These are phyloP conservation scores for Blastobasis lacticolella DNA, from an alignment of 2,888 invertebrate species.

Conservation along the genomic window DNA sequence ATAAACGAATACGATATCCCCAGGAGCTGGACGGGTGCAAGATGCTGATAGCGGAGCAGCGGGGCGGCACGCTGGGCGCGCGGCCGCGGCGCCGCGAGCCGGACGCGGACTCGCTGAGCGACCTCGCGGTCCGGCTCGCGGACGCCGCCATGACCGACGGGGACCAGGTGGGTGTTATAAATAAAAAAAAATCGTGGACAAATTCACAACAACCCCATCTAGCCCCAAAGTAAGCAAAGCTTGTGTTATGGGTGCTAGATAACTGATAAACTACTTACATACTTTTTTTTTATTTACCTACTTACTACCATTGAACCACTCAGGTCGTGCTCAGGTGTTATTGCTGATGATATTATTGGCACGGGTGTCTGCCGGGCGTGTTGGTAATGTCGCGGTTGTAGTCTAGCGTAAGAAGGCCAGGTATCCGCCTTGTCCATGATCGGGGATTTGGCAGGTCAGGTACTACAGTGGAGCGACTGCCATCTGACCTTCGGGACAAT, in stretches of 20 bases:
- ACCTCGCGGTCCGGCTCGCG: constrained; percentile 30
- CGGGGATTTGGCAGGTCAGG: no score
- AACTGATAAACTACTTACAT: no score
- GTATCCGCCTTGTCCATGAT: no score
- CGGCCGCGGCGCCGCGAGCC: constrained; percentile 22
- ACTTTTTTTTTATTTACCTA: no score
- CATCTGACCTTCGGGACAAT: no score
- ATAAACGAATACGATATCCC: no score
- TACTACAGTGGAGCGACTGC: no score
- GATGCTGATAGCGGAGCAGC: constrained; percentile 12
- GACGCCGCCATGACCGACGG: constrained; percentile 28
- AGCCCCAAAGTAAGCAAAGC: not conserved
- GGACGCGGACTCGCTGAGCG: constrained; percentile 40
- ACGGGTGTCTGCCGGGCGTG: no score
- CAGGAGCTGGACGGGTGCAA: constrained; percentile 43
- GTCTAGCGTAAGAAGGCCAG: no score
- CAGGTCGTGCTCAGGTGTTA: not conserved
- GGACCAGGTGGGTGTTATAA: constrained; percentile 12
- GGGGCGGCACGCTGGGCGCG: constrained; percentile 12
- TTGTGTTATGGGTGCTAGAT: not conserved
- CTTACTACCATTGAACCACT: no score
- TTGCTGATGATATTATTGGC: not conserved
- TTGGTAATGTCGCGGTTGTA: no score
- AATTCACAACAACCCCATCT: not conserved
- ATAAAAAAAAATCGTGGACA: not conserved